These are phyloP conservation scores for Agapornis canus DNA, from an alignment of 2,797 vertebrate species.

Conservation along the genomic window DNA sequence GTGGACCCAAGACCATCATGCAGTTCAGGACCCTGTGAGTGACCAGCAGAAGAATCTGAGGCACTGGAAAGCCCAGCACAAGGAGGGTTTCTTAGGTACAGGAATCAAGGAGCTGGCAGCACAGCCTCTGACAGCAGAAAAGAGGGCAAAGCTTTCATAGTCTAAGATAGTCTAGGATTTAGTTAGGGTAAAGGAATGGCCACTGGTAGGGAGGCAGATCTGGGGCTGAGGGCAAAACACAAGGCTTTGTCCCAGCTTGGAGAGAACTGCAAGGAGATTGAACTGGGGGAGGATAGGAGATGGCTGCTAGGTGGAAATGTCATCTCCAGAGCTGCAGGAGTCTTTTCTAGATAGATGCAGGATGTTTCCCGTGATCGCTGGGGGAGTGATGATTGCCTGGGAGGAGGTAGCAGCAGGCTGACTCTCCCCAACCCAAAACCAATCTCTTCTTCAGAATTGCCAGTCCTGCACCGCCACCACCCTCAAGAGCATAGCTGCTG, in stretches of 20 bases:
- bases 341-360: no score
- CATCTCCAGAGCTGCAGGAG: not conserved
- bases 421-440: not conserved
- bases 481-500: not conserved
- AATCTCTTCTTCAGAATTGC: not conserved
- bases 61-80: not conserved
- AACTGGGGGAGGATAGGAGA: not conserved
- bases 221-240: not conserved
- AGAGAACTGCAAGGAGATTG: not conserved
- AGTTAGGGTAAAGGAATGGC: not conserved
- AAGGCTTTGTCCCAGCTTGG: not conserved
- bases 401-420: not conserved
- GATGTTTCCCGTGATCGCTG: not conserved
- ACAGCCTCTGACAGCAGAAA: not conserved
- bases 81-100: not conserved
- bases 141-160: not conserved
- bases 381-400: not conserved
- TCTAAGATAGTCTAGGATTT: not conserved
- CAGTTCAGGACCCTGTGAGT: not conserved
- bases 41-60: not conserved
- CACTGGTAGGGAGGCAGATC: not conserved
- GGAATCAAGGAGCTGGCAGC: not conserved
- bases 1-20: not conserved
- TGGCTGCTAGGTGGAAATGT: not conserved
- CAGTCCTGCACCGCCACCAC: not conserved